These are phyloP conservation scores for Platyrinchus mystaceus DNA, from an alignment of 2,797 vertebrate species.

Conservation along the genomic window DNA sequence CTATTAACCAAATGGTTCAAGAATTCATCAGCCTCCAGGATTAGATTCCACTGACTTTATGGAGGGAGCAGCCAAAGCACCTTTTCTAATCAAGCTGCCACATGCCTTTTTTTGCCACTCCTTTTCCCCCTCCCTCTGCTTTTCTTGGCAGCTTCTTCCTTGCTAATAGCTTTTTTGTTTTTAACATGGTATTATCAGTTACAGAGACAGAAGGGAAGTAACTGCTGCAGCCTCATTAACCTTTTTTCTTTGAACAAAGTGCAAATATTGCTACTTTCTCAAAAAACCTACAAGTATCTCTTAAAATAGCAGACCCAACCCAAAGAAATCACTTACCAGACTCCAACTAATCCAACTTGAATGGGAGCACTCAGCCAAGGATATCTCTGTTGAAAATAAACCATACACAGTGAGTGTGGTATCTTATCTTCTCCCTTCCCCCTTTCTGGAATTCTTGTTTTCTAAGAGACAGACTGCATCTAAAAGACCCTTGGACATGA, in stretches of 20 bases:
- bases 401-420: neutral
- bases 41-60: neutral
- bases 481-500: neutral
- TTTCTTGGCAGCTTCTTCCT: neutral
- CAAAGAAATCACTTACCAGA: slow-evolving; percentile 87
- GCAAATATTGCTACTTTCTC: neutral
- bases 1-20: neutral
- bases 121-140: neutral
- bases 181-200: neutral
- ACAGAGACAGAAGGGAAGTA: neutral
- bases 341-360: slow-evolving; percentile 95
- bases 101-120: neutral
- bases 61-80: neutral
- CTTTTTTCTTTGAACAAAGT: neutral
- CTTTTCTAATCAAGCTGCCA: neutral
- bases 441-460: neutral
- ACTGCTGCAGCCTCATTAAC: neutral
- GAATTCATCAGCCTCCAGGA: neutral
- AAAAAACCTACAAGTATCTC: neutral
- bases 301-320: neutral
- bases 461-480: neutral
- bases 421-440: neutral
- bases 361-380: slow-evolving; percentile 99
- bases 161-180: neutral
- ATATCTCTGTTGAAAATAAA: slow-evolving; percentile 81